Conservation (phyloP, 2,797 vertebrate genomes). For the Hoplostethus mediterraneus region DNA sequence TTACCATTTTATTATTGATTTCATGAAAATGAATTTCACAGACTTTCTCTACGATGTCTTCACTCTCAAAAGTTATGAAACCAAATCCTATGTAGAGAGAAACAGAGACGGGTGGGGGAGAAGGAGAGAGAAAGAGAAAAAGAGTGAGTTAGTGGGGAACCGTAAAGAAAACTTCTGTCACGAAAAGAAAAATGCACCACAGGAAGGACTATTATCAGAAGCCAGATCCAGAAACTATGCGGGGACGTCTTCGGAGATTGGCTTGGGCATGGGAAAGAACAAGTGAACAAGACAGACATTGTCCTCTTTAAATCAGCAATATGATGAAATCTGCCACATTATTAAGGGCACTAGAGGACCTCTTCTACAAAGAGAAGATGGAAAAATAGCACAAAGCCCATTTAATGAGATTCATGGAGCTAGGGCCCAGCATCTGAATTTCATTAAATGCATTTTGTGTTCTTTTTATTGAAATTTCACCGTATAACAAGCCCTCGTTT, state of each 20-base stretch:
- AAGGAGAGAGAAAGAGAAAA: slow-evolving; percentile 38
- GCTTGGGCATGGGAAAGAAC: slow-evolving; percentile 69
- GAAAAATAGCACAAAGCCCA: slow-evolving; percentile 85
- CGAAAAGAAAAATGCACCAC: slow-evolving; percentile 62
- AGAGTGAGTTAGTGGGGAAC: slow-evolving; percentile 64
- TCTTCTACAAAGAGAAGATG: slow-evolving; percentile 81
- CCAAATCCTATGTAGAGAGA: slow-evolving; percentile 91
- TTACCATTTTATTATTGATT: slow-evolving; percentile 99
- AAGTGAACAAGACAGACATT: slow-evolving; percentile 82
- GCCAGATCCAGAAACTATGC: slow-evolving; percentile 68
- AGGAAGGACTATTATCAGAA: slow-evolving; percentile 66
- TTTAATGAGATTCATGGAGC: slow-evolving; percentile 90
- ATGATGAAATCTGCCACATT: slow-evolving; percentile 87
- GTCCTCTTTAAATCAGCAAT: slow-evolving; percentile 83
- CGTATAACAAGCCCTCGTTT: slow-evolving; percentile 88
- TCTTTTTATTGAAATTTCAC: slow-evolving; percentile 87
- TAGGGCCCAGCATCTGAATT: slow-evolving; percentile 84
- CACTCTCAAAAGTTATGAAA: slow-evolving; percentile 99
- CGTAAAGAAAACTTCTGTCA: slow-evolving; percentile 63
- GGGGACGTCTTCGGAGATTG: slow-evolving; percentile 70
- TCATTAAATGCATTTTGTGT: slow-evolving; percentile 89
- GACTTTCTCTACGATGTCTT: slow-evolving; percentile 99
- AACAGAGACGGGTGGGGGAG: slow-evolving; percentile 62
- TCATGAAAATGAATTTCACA: slow-evolving; percentile 99
- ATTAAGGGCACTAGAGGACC: slow-evolving; percentile 83